These are phyloP conservation scores for Hemicrepidius hirtus DNA, from an alignment of 2,888 invertebrate genomes.

Conservation along the genomic window DNA sequence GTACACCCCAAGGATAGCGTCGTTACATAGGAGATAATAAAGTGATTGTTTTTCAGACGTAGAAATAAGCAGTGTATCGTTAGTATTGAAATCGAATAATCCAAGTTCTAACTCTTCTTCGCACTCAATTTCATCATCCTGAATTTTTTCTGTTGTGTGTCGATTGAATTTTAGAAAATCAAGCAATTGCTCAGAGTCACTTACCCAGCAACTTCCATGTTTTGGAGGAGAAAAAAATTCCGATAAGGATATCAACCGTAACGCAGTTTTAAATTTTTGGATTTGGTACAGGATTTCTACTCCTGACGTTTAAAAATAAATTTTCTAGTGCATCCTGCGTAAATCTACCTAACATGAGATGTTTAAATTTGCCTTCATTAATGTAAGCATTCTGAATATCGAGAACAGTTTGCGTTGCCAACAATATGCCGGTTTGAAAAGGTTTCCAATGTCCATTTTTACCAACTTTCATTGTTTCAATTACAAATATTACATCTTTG, in stretches of 20 bases:
- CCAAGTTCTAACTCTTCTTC: too few species aligned
- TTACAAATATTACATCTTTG: too few species aligned
- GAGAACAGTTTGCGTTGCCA: slow-evolving; percentile 1
- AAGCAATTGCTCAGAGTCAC: too few species aligned
- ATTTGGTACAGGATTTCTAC: slow-evolving; percentile 2
- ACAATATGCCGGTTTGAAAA: slow-evolving; percentile 2
- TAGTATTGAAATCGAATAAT: too few species aligned
- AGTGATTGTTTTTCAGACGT: too few species aligned
- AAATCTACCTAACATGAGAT: background rate
- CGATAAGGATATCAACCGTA: background rate
- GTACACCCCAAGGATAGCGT: too few species aligned
- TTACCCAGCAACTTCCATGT: too few species aligned
- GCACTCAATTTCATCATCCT: too few species aligned
- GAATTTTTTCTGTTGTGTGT: too few species aligned
- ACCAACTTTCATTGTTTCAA: background rate
- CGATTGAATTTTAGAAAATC: too few species aligned
- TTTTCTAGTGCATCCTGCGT: background rate
- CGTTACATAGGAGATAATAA: too few species aligned
- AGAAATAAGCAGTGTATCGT: too few species aligned
- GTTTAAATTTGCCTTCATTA: background rate
- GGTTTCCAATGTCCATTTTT: slow-evolving; percentile 11
- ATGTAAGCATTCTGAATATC: background rate
- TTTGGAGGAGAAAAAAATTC: background rate
- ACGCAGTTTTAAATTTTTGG: background rate
- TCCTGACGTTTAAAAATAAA: background rate